phyloP scores from a whole-genome alignment of 2,888 invertebrate genomes.

The Troglohyphantes excavatus region DNA sequence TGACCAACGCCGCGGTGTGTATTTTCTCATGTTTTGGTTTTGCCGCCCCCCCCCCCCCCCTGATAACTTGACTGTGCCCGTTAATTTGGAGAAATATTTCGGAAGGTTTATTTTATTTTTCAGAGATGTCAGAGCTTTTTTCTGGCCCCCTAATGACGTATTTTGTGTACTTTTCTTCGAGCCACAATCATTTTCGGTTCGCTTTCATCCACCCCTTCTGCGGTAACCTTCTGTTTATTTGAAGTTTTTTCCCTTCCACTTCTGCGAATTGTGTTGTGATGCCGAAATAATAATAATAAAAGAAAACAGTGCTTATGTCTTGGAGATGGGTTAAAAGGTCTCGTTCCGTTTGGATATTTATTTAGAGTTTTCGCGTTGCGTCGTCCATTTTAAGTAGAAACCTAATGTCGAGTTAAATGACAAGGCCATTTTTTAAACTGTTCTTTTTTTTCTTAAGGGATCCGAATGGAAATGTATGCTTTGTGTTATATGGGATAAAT shows the following conservation, averaged over 20 bases:
- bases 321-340: background rate
- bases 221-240: background rate
- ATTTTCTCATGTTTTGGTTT: conserved; percentile 33
- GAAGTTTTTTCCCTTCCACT: background rate
- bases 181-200: conserved; percentile 22
- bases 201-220: background rate
- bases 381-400: too few species aligned
- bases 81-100: conserved; percentile 40
- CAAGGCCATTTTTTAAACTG: too few species aligned
- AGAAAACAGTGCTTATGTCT: background rate
- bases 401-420: too few species aligned
- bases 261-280: too few species aligned
- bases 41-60: background rate
- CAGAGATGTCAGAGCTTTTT: background rate
- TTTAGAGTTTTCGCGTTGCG: background rate
- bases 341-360: background rate
- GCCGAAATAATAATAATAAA: too few species aligned
- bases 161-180: conserved; percentile 3
- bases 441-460: too few species aligned
- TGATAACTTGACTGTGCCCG: conserved; percentile 38
- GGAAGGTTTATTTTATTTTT: background rate
- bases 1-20: conserved; percentile 44
- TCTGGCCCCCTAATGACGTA: conserved; percentile 16
- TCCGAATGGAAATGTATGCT: too few species aligned
- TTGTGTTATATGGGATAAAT: too few species aligned